A percentile compares a stretch with the other conserved stretches of the same genome.
These are phyloP conservation scores for Zaprionus taronus DNA, from an alignment of 1,140 invertebrate genomes.

Conservation along the genomic window DNA sequence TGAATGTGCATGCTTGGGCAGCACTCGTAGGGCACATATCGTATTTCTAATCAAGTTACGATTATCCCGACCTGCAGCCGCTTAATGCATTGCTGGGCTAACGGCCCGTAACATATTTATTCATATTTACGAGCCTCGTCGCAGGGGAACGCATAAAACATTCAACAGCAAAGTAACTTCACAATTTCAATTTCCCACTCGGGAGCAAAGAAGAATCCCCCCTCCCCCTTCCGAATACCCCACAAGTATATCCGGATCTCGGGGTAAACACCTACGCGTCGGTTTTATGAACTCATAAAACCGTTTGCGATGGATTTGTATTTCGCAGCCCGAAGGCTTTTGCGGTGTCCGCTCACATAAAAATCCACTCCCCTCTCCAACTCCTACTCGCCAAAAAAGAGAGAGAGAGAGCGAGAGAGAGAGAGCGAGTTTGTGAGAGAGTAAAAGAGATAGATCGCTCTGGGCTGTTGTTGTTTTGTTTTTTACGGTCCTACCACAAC, in stretches of 20 bases:
- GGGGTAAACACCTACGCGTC: conserved; percentile 73
- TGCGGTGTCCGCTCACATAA: conserved; percentile 49
- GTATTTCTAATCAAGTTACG: conserved; percentile 77
- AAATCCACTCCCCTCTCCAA: conserved; percentile 31
- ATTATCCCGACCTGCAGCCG: conserved; percentile 54
- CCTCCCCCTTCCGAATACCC: background rate
- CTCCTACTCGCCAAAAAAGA: background rate
- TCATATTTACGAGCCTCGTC: conserved; percentile 69
- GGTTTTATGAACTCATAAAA: conserved; percentile 82
- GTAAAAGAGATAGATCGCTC: conserved; percentile 13
- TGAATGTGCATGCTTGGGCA: background rate
- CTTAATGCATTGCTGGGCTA: conserved; percentile 60
- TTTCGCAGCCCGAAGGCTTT: conserved; percentile 50
- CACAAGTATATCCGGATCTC: conserved; percentile 40
- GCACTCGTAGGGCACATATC: background rate
- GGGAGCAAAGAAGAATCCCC: background rate
- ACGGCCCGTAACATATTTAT: conserved; percentile 43
- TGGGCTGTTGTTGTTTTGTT: conserved; percentile 29
- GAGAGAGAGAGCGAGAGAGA: background rate
- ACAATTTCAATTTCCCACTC: conserved; percentile 76
- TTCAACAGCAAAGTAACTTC: conserved; percentile 72
- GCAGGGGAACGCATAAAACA: conserved; percentile 63
- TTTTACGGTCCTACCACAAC: conserved; percentile 23
- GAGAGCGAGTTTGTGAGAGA: background rate
- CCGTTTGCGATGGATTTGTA: conserved; percentile 70